Evolutionary conservation across 30 jellyfish, hydroid and myxozoan genomes (phyloP), one percentile per base, ranked within the genome.

Genomic region (Chrysaora quinquecirrha): DNA sequence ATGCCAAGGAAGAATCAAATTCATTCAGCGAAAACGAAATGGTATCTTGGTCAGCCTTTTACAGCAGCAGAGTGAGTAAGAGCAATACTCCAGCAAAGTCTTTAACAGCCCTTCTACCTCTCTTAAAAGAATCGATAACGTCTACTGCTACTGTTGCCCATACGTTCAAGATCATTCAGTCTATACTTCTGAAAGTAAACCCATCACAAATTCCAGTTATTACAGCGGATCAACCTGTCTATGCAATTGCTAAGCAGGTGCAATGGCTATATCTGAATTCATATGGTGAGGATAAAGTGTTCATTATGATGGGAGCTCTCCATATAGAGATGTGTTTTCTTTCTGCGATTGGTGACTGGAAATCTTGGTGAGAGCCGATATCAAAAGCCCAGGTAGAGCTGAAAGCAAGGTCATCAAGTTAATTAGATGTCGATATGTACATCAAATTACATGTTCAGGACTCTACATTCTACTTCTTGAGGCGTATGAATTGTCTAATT

Each of bases 401-500:
- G 85, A 73, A 3, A 21, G 24, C 12, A 7, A 19, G 75, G 76
- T 9, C 9, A 3, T 1, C 2, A 38, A 21, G 48, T 30, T 14
- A 73, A 47, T n/a, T 11, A 71, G 75, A 33, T 7, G 77, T 2
- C n/a, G 85, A 48, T 49, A 73, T 3, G 78, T 79, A 7, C 85
- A 73, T 27, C 85, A 73, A 73, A 12, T 66, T 3, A 6, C 78
- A 24, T 20, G 11, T 7, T 67, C 78, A 66, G 58, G 16, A 24
- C 62, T 66, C 4, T 3, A 3, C 12, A 24, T 9, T 20, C 4
- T 66, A 67, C 7, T 67, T 2, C 27, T 3, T 24, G 10, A 14
- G 10, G 78, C 78, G 11, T 66, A 6, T 24, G n/a, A n/a, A n/a
- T n/a, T n/a, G n/a, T n/a, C n/a, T n/a, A 33, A 66, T 6, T 19